Base-by-base conservation (phyloP, 2,797 vertebrate genomes). In the Coendou prehensilis region DNA sequence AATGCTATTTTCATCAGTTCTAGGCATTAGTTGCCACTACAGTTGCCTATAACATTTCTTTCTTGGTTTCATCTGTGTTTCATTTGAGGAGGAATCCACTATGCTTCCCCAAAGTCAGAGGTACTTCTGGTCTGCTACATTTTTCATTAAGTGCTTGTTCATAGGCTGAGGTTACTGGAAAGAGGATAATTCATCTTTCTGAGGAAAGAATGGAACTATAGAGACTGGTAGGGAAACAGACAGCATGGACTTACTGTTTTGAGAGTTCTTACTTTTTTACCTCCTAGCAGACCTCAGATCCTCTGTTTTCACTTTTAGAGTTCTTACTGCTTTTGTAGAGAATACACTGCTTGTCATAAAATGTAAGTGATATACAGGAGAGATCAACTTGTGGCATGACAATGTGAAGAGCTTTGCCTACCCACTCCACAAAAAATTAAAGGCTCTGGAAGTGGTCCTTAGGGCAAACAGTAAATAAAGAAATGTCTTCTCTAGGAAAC, bases 141-240 rank as follows among this genome's bases (percentile, higher is more conserved):
- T 96, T 83, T 76, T 89, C n/a, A 22, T 78, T 95, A 81, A 92
- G 64, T 79, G 63, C 56, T 5, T 88, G 4, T 88, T 91, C 11
- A 37, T 80, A 41, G 28, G 88, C 73, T 47, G 4, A 47, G n/a
- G 18, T 93, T 93, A 87, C 69, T 87, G 41, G 47, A 84, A 78
- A 92, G 80, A 89, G 52, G 26, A 7, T n/a, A 54, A 73, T 90
- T 95, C 45, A 89, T 61, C 50, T 94, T 45, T 76, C 22, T 87
- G 30, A 78, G 54, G 45, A 93, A 87, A 69, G n/a, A 47, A 45
- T 52, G 9, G 37, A 84, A 69, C 69, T 91, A 5, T 1, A 61
- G 71, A 92, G 10, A 87, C 50, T 73, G 47, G 23, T 80, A 61
- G 54, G 67, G 52, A 81, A 52, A 61, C n/a, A 78, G 59, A 54